A percentile compares a stretch with the other conserved stretches of the same genome.
Conservation (phyloP, 2,797 vertebrate genomes). For the Caiman crocodilus region DNA sequence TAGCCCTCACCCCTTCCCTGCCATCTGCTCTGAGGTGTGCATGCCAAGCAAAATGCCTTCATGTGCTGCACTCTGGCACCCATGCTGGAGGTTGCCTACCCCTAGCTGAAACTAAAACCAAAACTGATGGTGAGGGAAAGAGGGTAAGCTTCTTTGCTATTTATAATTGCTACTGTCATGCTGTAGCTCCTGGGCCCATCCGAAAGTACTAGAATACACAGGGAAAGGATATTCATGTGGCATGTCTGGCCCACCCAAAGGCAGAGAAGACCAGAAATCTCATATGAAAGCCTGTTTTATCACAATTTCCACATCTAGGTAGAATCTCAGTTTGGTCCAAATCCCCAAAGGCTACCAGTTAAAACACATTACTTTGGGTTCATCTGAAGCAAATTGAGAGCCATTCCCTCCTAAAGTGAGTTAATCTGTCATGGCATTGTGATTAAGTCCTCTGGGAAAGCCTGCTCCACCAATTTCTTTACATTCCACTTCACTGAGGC, state of each 20-base stretch:
- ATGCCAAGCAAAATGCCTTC: no score
- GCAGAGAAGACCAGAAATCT: background rate
- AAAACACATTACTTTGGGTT: constrained; percentile 23
- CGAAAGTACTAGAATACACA: background rate
- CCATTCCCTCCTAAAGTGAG: constrained; percentile 27
- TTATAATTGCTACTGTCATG: background rate
- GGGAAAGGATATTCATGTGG: background rate
- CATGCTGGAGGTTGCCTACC: background rate
- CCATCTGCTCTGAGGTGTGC: no score
- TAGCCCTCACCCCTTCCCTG: no score
- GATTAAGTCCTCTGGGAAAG: constrained; percentile 21
- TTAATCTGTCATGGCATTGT: background rate
- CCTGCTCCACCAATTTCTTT: background rate
- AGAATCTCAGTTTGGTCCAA: background rate
- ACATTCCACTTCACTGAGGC: constrained; percentile 27
- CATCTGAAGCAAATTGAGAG: constrained; percentile 31
- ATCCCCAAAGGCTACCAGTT: background rate
- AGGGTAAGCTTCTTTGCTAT: background rate
- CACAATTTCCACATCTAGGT: background rate
- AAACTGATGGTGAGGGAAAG: background rate
- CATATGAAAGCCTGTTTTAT: background rate
- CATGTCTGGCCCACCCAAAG: background rate
- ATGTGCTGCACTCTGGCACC: no score
- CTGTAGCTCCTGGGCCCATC: background rate
- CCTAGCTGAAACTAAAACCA: background rate